Base-by-base conservation (phyloP, 92 coral and sea anemone genomes). In the Parazoanthus swiftii region DNA sequence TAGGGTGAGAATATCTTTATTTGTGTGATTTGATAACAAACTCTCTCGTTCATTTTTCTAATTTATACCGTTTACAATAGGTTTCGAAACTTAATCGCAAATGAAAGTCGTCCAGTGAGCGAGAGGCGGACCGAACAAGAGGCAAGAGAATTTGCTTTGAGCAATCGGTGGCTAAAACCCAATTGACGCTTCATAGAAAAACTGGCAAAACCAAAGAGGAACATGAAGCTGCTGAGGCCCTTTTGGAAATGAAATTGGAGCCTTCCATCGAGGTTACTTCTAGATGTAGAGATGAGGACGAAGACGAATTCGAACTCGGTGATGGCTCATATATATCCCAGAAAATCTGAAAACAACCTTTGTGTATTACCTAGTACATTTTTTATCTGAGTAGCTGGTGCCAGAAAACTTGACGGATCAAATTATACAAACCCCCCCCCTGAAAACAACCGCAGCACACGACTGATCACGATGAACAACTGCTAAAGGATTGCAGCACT, bases 111-210 rank as follows among this genome's bases (percentile, higher is more conserved):
- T 92, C 92, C 65, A 43, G 48, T 77, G 90, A 86, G 71, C 88
- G 91, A 78, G 89, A 92, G 73, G 92, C 74, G 54, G 77, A 86
- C 79, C 86, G 68, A 82, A 81, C 63, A 77, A 86, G 88, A 66
- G 76, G 89, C 73, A 89, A 92, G 82, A 89, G 43, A 89, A 86
- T 89, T 80, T 92, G 92, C 86, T 91, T 89, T 81, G 94, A 89
- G 72, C 85, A 75, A 86, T 82, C 90, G n/a, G 90, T 37, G 50
- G 92, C 89, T 25, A 92, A 89, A 92, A 85, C 91, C 90, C 92
- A 0, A 29, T 83, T 89, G 81, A 86, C 80, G 48, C 92, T 92
- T 71, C 66, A 89, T 88, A 81, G 83, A 70, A 85, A 85, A 59
- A 58, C 89, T 71, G 92, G 92, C 33, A 91, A 91, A 76, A 85